phyloP scores from a whole-genome alignment of 2,113 vertebrate genomes.

The Mormyrus lacerda region DNA sequence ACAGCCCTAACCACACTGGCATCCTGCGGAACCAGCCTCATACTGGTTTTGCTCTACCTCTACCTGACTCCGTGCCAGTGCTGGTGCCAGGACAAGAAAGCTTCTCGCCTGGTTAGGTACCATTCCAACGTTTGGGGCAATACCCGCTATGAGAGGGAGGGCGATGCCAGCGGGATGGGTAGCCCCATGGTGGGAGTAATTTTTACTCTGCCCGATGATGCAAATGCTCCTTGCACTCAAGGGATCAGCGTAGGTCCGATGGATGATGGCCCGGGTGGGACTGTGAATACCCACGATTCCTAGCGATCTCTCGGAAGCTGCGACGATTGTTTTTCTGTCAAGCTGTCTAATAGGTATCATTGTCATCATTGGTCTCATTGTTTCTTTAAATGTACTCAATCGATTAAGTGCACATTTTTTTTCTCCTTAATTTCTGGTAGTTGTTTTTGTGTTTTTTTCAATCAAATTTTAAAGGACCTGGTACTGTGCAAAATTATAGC shows the following conservation, averaged over 20 bases:
- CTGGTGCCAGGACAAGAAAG: slow-evolving; percentile 49
- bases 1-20: slow-evolving; percentile 80
- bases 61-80: slow-evolving; percentile 76
- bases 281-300: neutral
- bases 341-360: neutral
- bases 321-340: neutral
- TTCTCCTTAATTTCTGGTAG: neutral
- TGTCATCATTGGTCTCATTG: neutral
- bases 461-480: neutral
- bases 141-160: slow-evolving; percentile 39
- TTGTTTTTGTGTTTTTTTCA: neutral
- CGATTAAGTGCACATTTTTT: neutral
- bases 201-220: slow-evolving; percentile 60
- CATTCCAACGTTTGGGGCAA: slow-evolving; percentile 53
- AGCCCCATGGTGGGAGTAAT: slow-evolving; percentile 73
- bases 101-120: slow-evolving; percentile 47
- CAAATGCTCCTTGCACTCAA: neutral
- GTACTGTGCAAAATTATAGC: neutral
- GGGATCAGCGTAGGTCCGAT: neutral
- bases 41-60: slow-evolving; percentile 77
- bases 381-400: neutral
- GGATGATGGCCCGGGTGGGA: neutral
- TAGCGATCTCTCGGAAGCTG: neutral
- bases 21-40: slow-evolving; percentile 75
- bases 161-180: slow-evolving; percentile 49